Percentiles rank a stretch among this genome's conserved stretches.
Evolutionary conservation across 1,140 invertebrate genomes (phyloP).

Genomic region (Pogonomyrmex barbatus): DNA sequence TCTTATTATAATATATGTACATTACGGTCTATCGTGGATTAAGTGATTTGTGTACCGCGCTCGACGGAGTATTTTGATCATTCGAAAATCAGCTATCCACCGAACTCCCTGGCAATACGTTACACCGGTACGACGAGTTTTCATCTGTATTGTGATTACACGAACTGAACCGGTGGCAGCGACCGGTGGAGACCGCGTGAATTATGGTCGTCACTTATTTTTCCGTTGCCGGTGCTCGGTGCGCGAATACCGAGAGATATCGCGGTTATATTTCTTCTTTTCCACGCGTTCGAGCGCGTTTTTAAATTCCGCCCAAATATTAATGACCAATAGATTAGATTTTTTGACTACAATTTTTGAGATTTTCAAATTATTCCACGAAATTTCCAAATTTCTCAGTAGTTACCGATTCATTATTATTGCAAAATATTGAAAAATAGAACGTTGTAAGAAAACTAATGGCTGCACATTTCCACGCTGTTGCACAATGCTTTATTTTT

Average conservation of each 20-base stretch:
- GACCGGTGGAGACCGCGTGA: not conserved
- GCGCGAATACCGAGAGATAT: conserved; percentile 18
- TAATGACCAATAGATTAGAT: not conserved
- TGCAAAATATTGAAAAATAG: not conserved
- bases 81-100: not conserved
- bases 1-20: not conserved
- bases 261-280: conserved; percentile 32
- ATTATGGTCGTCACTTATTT: conserved; percentile 35
- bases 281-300: not conserved
- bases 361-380: not conserved
- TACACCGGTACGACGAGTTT: conserved; percentile 7
- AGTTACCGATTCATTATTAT: not conserved
- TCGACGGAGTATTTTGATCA: conserved; percentile 28
- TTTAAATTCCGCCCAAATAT: conserved; percentile 37
- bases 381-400: not conserved
- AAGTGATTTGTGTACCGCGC: conserved; percentile 20
- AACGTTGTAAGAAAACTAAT: conserved; percentile 8
- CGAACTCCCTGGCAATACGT: not conserved
- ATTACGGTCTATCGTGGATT: not conserved
- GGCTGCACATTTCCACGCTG: not conserved
- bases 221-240: not conserved
- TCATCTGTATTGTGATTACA: conserved; percentile 40
- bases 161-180: not conserved
- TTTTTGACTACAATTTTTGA: not conserved
- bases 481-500: not conserved